Evolutionary conservation across 1,140 invertebrate species (phyloP).

Genomic region (Zaprionus gabonicus): DNA sequence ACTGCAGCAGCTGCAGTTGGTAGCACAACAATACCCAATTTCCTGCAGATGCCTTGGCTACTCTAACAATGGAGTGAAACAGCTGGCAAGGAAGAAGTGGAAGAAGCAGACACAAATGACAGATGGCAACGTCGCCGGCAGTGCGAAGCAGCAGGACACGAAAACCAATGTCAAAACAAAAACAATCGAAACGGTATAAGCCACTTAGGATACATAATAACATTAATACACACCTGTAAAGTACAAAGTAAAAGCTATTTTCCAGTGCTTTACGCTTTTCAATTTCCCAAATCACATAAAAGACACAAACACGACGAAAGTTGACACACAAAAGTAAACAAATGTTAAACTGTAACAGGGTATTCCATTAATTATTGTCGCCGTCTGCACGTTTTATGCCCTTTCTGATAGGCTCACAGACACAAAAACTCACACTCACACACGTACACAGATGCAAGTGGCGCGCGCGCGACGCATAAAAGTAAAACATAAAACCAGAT

Average conservation of each 20-base stretch:
- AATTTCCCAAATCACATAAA: constrained; percentile 49
- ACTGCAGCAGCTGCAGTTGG: constrained; percentile 58
- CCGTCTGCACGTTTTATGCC: constrained; percentile 72
- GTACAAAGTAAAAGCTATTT: constrained; percentile 31
- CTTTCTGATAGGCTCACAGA: constrained; percentile 61
- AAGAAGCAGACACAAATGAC: constrained; percentile 44
- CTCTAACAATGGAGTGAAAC: constrained; percentile 50
- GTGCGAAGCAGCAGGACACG: constrained; percentile 44
- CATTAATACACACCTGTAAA: constrained; percentile 40
- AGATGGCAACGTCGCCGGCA: constrained; percentile 59
- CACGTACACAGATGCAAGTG: constrained; percentile 52
- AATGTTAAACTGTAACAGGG: constrained; percentile 65
- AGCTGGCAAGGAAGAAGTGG: constrained; percentile 59
- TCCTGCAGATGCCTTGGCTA: constrained; percentile 69
- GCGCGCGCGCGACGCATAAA: constrained; percentile 57
- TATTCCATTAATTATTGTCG: constrained; percentile 58
- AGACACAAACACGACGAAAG: constrained; percentile 54
- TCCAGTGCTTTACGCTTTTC: constrained; percentile 29
- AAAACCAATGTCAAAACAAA: constrained; percentile 67
- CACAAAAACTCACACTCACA: constrained; percentile 49
- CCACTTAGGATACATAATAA: constrained; percentile 14
- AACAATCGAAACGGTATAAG: constrained; percentile 45
- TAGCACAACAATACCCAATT: constrained; percentile 61
- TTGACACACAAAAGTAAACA: constrained; percentile 77
- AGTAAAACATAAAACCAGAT: constrained; percentile 81